Base-by-base conservation (phyloP, 1,140 invertebrate genomes). In the Kradibia gibbosae region DNA sequence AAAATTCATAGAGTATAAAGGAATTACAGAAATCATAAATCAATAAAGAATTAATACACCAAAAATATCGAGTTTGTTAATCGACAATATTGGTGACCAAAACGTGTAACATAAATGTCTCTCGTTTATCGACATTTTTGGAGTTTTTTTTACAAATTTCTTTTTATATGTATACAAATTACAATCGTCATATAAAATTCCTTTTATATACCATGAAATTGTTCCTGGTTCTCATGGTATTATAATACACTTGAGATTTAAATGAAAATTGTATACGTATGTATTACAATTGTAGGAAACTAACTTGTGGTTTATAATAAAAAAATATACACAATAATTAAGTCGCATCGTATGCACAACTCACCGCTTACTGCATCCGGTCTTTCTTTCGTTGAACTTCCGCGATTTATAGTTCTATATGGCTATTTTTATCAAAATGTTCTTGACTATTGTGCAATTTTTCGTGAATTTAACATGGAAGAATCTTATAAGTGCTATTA, bases 271-370 rank as follows among this genome's bases (percentile, higher is more conserved):
- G 42, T 20, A 62, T 13, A 20, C n/a, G n/a, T 73, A 13, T 25
- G n/a, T 25, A 55, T 20, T 1, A 48, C 17, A 53, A 31, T 36
- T 22, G 13, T 53, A 53, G 45, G 45, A 55, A 73, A 28, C 7
- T 20, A 28, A 65, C 60, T 42, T 42, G 42, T 31, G 60, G 15
- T 22, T 67, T n/a, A 39, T 67, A 36, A 42, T 57, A 45, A 76
- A 65, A 50, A 45, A 76, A 42, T 65, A 77, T 50, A 78, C n/a
- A 53, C 45, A 70, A 78, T 78, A 39, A 78, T 78, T 78, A 28
- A 55, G 70, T 53, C 5, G 15, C 45, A 77, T 42, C 57, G 25
- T 67, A 28, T 20, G 28, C 71, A 8, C 28, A 48, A 53, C 15
- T 48, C 45, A 34, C 31, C 48, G 48, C 42, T 28, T 13, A 4